Evolutionary conservation across 2,888 invertebrate species (phyloP).

Genomic region (Nemoura dubitans): DNA sequence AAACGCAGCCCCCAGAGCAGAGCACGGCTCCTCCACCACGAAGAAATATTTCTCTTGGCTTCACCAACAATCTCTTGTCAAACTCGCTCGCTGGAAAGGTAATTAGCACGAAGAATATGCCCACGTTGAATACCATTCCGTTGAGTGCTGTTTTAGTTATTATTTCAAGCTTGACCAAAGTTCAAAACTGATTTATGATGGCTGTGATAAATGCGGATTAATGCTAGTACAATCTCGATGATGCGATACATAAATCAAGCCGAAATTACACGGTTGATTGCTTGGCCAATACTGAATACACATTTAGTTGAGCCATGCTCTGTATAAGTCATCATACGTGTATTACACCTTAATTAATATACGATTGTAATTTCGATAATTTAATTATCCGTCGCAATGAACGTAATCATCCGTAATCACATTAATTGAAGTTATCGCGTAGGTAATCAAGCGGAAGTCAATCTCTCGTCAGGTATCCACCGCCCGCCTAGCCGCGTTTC

Average conservation of each 20-base stretch:
- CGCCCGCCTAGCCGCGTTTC: not conserved
- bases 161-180: not conserved
- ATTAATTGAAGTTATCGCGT: slow-evolving; percentile 5
- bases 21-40: not conserved
- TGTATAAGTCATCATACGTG: not conserved
- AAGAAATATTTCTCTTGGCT: not conserved
- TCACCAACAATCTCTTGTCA: too few species aligned
- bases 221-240: not conserved
- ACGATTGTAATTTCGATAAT: slow-evolving; percentile 4
- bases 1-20: not conserved
- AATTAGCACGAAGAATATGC: too few species aligned
- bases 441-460: not conserved
- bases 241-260: not conserved
- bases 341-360: slow-evolving; percentile 12
- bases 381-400: not conserved
- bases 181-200: not conserved
- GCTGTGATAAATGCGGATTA: not conserved
- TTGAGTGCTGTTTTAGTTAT: not conserved
- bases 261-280: not conserved
- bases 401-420: not conserved
- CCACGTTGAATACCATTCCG: not conserved
- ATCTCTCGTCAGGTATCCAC: not conserved
- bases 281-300: not conserved
- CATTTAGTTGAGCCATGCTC: not conserved
- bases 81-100: too few species aligned